These are phyloP conservation scores for cat (Felis catus) DNA, from an alignment of 2,113 vertebrate species.

Conservation along the genomic window DNA sequence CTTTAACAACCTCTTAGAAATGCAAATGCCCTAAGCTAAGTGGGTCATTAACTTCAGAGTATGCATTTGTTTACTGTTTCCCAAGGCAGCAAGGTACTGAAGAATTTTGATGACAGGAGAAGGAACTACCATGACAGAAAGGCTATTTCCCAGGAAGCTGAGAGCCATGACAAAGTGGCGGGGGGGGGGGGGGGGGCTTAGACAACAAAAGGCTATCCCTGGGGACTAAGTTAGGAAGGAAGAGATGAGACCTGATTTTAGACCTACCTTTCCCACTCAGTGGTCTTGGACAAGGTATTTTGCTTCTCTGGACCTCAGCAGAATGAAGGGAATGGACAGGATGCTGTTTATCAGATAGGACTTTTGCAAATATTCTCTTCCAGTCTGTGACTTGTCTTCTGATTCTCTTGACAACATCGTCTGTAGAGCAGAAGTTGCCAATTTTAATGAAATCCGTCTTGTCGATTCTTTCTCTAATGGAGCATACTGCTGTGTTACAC, in stretches of 20 bases:
- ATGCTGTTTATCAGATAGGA: neutral
- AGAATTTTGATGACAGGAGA: neutral
- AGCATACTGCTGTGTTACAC: neutral
- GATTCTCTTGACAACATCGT: neutral
- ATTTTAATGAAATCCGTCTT: neutral
- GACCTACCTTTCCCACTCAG: neutral
- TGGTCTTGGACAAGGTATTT: neutral
- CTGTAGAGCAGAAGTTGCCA: neutral
- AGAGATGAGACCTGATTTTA: neutral
- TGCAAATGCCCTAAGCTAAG: neutral
- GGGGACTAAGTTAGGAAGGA: neutral
- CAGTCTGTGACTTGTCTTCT: neutral
- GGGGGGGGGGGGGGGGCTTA: neutral
- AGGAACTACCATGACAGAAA: neutral
- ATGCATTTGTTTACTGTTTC: neutral
- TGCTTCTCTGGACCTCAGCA: neutral
- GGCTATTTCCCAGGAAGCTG: neutral
- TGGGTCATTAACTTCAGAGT: neutral
- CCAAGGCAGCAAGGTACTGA: neutral
- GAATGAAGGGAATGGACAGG: neutral
- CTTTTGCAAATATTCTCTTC: neutral
- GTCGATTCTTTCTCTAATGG: neutral
- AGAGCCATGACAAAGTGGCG: neutral
- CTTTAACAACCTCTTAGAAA: neutral
- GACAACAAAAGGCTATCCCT: neutral